Conservation (phyloP, 2,113 vertebrate species). For the Corythoichthys haematopterus region DNA sequence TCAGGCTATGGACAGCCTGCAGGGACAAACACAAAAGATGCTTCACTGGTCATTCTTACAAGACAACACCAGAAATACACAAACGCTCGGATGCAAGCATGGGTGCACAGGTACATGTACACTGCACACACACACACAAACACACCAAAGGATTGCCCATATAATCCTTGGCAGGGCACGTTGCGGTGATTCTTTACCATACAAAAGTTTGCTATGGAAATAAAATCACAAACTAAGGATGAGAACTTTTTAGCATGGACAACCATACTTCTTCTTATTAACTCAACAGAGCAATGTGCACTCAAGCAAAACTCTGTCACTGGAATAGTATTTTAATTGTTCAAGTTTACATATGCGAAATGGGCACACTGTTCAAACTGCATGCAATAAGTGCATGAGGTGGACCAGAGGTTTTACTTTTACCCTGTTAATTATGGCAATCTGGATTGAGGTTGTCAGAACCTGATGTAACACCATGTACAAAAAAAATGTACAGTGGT, state of each 20-base stretch:
- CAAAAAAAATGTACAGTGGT: no score
- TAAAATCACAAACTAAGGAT: no score
- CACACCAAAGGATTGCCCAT: not conserved
- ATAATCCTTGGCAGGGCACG: not conserved
- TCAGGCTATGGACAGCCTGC: conserved; percentile 18
- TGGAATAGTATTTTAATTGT: no score
- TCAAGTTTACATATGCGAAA: no score
- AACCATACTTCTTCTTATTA: not conserved
- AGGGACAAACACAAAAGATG: conserved; percentile 18
- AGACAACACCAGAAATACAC: not conserved
- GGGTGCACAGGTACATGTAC: no score
- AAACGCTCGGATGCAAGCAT: not conserved
- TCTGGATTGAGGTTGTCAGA: not conserved
- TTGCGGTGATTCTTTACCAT: no score
- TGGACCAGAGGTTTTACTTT: not conserved
- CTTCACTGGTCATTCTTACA: conserved; percentile 25
- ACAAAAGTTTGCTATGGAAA: no score
- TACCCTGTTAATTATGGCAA: not conserved
- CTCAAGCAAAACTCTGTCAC: no score
- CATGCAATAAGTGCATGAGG: not conserved
- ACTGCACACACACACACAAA: not conserved
- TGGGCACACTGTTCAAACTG: no score
- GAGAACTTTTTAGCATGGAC: not conserved
- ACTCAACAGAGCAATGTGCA: not conserved
- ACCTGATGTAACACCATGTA: not conserved